These are phyloP conservation scores for Lycia hirtaria DNA, from an alignment of 2,888 invertebrate species.

Conservation along the genomic window DNA sequence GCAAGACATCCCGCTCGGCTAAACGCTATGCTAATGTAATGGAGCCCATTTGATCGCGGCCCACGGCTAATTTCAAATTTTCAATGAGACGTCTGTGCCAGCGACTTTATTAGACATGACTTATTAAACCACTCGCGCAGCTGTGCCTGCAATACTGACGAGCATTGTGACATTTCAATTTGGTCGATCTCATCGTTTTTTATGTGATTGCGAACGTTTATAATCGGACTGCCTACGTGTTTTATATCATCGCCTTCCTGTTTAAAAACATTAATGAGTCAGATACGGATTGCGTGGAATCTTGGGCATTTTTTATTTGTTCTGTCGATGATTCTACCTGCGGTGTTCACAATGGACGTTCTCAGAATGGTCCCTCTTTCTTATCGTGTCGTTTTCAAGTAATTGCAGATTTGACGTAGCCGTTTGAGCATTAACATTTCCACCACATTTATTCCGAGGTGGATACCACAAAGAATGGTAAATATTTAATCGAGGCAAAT, in stretches of 20 bases:
- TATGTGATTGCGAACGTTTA: slow-evolving; percentile 30
- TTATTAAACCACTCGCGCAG: slow-evolving; percentile 43
- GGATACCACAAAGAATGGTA: slow-evolving; percentile 46
- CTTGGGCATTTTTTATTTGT: slow-evolving; percentile 35
- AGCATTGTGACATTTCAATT: slow-evolving; percentile 39
- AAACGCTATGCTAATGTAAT: slow-evolving; percentile 84
- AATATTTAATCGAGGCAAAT: slow-evolving; percentile 50
- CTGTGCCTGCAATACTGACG: slow-evolving; percentile 38
- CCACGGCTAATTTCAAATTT: slow-evolving; percentile 79
- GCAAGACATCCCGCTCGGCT: slow-evolving; percentile 71
- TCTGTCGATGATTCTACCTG: slow-evolving; percentile 39
- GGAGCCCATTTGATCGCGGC: slow-evolving; percentile 80
- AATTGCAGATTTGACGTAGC: slow-evolving; percentile 48
- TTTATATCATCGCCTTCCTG: slow-evolving; percentile 31
- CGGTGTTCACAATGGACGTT: slow-evolving; percentile 49
- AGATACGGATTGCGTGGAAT: slow-evolving; percentile 35
- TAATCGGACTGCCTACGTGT: slow-evolving; percentile 23
- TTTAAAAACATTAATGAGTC: slow-evolving; percentile 40
- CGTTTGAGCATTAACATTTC: slow-evolving; percentile 33
- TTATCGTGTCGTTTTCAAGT: slow-evolving; percentile 48
- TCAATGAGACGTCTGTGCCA: slow-evolving; percentile 77
- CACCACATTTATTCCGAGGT: slow-evolving; percentile 44
- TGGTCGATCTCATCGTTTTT: slow-evolving; percentile 31
- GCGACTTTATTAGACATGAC: slow-evolving; percentile 70
- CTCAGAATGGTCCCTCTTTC: slow-evolving; percentile 52